Conservation (phyloP, 92 coral and sea anemone species). For the Diadumene lineata region DNA sequence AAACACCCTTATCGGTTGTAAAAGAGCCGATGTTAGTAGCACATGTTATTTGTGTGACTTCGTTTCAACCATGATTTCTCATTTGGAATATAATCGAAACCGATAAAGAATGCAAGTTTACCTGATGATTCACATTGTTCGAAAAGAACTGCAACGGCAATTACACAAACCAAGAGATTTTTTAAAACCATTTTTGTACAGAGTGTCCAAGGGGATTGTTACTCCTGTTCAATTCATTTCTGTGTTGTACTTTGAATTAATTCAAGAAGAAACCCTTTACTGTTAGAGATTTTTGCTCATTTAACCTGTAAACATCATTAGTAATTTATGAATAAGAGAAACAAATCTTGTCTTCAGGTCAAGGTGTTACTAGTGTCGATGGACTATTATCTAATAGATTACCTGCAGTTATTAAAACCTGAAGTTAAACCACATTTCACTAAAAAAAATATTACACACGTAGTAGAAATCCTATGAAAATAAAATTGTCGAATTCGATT, state of each 20-base stretch:
- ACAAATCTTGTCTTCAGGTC: slow-evolving; percentile 1
- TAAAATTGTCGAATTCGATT: too few relatives aligned
- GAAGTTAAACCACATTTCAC: neutral
- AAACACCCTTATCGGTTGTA: neutral
- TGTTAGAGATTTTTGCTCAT: neutral
- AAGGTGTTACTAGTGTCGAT: neutral
- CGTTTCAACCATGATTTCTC: neutral
- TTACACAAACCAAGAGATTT: neutral
- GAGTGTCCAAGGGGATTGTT: neutral
- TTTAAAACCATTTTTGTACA: neutral
- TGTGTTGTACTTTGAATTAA: neutral
- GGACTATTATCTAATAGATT: neutral
- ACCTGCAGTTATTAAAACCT: neutral
- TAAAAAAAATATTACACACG: neutral
- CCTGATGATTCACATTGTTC: neutral
- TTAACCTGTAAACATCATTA: slow-evolving; percentile 11
- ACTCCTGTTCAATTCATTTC: neutral
- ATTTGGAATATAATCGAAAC: too few relatives aligned
- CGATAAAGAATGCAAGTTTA: too few relatives aligned
- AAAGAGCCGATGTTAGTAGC: neutral
- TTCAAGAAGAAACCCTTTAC: neutral
- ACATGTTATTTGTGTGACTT: too few relatives aligned
- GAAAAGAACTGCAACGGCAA: neutral
- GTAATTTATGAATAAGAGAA: neutral
- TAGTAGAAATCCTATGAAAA: neutral